Base-by-base conservation (phyloP, 2,888 invertebrate species). In the Cephus spinipes region DNA sequence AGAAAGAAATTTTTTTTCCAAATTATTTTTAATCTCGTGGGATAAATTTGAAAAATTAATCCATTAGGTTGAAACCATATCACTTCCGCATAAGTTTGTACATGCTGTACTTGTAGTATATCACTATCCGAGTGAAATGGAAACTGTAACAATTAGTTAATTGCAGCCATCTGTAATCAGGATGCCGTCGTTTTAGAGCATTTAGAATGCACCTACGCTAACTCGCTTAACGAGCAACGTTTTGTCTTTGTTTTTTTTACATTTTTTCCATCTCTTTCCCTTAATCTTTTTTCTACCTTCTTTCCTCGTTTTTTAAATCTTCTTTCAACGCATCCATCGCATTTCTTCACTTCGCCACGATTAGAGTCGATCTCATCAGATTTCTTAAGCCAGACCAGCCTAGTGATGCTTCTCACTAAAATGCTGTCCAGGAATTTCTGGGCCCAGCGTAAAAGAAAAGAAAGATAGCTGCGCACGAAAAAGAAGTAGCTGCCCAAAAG, bases 101-200 rank as follows among this genome's bases (percentile, higher is more conserved):
- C 23, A 23, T 23, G 23, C 4, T 15, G 55, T 55, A 23, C 23
- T 55, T 23, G 9, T 23, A 55, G 55, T 55, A 55, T 55, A 55
- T 55, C 55, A 55, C 55, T 55, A 55, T 55, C 74, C 55, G 68
- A 76, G 84, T 83, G 88, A 87, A 88, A 89, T 87, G 85, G 88
- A 89, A 89, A 90, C 90, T 87, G 87, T 86, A 86, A 85, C 86
- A 90, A 90, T 90, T 90, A 88, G 89, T 90, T 90, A 90, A 90
- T 90, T 90, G 89, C 85, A 81, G 81, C 76, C 77, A 77, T 79
- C 83, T 85, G 87, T 90, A 89, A 90, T 90, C 90, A 90, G 90
- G 90, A 91, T 91, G 89, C 88, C 86, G 88, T 87, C 90, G 87
- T 89, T 91, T 55, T 90, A 88, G 85, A 82, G 85, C 85, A 85